phyloP scores from a whole-genome alignment of 1,140 invertebrate species.

The Calephelis nemesis region DNA sequence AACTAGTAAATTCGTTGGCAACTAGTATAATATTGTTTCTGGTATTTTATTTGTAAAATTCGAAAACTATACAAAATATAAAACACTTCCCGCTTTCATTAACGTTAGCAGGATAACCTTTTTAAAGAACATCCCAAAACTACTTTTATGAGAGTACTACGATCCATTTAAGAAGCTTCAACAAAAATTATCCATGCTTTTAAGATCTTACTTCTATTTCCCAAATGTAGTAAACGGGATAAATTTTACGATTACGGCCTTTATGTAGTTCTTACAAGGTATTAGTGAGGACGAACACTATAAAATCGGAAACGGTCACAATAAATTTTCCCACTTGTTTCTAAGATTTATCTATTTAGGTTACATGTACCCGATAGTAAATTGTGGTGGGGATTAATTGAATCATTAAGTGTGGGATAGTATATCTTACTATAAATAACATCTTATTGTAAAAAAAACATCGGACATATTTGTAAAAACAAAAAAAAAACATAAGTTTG shows the following conservation, averaged over 20 bases:
- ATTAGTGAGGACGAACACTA: constrained; percentile 54
- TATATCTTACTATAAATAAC: not conserved
- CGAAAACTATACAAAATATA: not conserved
- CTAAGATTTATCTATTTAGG: constrained; percentile 21
- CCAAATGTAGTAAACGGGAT: constrained; percentile 48
- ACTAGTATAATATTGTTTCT: too few species aligned
- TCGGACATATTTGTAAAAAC: too few species aligned
- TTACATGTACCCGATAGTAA: constrained; percentile 17
- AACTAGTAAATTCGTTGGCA: too few species aligned
- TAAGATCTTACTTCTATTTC: constrained; percentile 44
- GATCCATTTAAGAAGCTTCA: constrained; percentile 16
- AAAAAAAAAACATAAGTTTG: too few species aligned
- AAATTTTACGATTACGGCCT: constrained; percentile 56
- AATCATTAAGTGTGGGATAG: not conserved
- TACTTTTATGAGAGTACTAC: constrained; percentile 5
- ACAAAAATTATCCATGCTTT: constrained; percentile 39
- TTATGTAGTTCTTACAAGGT: constrained; percentile 48
- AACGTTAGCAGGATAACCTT: not conserved
- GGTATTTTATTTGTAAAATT: too few species aligned
- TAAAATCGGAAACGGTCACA: constrained; percentile 56
- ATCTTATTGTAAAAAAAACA: too few species aligned
- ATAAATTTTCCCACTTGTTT: constrained; percentile 39
- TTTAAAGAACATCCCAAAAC: constrained; percentile 8
- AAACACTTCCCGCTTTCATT: constrained; percentile 10
- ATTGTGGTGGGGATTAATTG: constrained; percentile 17